Base-by-base conservation (phyloP, 2,888 invertebrate genomes). In the Zelleria hepariella region DNA sequence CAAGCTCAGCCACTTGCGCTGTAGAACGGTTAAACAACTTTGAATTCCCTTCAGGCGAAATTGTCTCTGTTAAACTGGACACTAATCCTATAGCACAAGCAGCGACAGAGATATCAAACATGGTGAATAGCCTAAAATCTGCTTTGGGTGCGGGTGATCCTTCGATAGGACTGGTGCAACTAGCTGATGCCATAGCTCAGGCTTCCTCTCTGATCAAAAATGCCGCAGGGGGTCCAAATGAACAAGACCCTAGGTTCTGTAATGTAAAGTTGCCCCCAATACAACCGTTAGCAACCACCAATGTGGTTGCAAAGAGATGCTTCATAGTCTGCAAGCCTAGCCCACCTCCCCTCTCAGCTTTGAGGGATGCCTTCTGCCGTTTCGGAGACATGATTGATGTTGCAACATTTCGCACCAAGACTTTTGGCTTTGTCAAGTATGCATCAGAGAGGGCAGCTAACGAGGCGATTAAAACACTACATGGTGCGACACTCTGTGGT, bases 361-460 rank as follows among this genome's bases (percentile, higher is more conserved):
- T 98, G 69, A 92, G 93, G 69, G 96, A 98, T 80, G 92, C 95
- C 5, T 98, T 98, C 78, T 94, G 94, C 67, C 92, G 98, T 68
- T 98, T 98, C 86, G 97, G 97, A 7, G 93, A 94, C 76, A 90
- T 98, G 2, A 97, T 98, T 65, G 96, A 97, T 76, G 94, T 97
- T 1, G 96, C 95, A 73, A 92, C 96, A 78, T 89, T 97, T 65
- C 94, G 94, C 59, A 95, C 96, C 72, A 95, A 96, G 80, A 97
- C 96, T 73, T 98, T 95, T 86, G 98, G 98, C 0, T 98, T 96
- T 84, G 97, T 94, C 0, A 96, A 96, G 77, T 98, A 94, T 86
- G 94, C 96, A 5, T 92, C 91, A 47, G 90, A 91, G 59, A 92
- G 92, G 56, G 92, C 95, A 63, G 98, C 98, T 0, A 91, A 92